These are phyloP conservation scores for Thera britannica DNA, from an alignment of 2,888 invertebrate genomes.

Conservation along the genomic window DNA sequence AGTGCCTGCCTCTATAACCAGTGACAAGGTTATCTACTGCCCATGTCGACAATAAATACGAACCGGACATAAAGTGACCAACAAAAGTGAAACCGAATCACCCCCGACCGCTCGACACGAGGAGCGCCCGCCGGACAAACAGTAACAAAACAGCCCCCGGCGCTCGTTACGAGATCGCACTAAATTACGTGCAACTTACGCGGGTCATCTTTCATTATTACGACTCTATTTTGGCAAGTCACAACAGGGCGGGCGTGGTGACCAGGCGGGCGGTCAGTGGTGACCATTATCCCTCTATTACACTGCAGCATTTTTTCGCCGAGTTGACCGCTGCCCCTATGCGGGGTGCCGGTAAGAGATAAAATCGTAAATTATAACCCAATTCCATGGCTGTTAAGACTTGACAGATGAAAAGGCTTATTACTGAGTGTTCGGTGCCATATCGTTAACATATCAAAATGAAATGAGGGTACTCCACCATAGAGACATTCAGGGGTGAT, in stretches of 20 bases:
- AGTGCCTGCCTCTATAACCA: slow-evolving; percentile 58
- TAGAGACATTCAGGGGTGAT: slow-evolving; percentile 71
- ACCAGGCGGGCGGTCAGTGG: slow-evolving; percentile 62
- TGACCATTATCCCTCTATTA: slow-evolving; percentile 72
- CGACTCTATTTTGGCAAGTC: slow-evolving; percentile 83
- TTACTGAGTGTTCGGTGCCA: slow-evolving; percentile 69
- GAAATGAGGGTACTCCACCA: slow-evolving; percentile 72
- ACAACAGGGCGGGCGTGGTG: slow-evolving; percentile 73
- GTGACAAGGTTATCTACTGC: slow-evolving; percentile 62
- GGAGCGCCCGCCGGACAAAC: slow-evolving; percentile 66
- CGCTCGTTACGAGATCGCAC: slow-evolving; percentile 70
- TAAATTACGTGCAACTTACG: slow-evolving; percentile 78
- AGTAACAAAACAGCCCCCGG: slow-evolving; percentile 59
- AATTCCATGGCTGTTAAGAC: slow-evolving; percentile 81
- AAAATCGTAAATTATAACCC: slow-evolving; percentile 85
- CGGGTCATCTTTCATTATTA: slow-evolving; percentile 81
- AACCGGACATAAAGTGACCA: slow-evolving; percentile 70
- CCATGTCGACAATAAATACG: slow-evolving; percentile 65
- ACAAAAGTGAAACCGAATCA: slow-evolving; percentile 78
- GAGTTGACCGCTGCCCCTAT: slow-evolving; percentile 81
- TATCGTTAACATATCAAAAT: slow-evolving; percentile 78
- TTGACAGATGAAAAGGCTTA: slow-evolving; percentile 84
- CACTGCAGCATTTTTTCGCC: slow-evolving; percentile 71
- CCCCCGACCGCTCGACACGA: slow-evolving; percentile 62
- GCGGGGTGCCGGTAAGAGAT: slow-evolving; percentile 74